Evolutionary conservation across 2,888 invertebrate genomes (phyloP).

Genomic region (Erebia ligea): DNA sequence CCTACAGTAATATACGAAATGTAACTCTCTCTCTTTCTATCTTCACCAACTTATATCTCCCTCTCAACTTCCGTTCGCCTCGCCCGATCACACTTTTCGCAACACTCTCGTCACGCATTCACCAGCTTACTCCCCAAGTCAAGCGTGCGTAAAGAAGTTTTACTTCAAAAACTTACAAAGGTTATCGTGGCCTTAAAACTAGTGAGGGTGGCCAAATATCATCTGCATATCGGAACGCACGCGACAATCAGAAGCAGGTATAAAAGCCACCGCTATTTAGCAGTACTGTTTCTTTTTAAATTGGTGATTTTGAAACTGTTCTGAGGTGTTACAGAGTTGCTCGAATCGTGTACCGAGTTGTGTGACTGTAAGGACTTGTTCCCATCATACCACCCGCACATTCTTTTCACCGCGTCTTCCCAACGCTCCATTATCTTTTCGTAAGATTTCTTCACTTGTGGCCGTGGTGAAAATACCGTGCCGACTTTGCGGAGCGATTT

Average conservation of each 20-base stretch:
- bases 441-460: slow-evolving; percentile 62
- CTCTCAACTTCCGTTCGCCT: too few species aligned
- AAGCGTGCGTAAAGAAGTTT: too few species aligned
- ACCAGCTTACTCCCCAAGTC: too few species aligned
- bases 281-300: slow-evolving; percentile 51
- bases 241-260: slow-evolving; percentile 55
- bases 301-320: slow-evolving; percentile 55
- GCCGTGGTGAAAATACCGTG: slow-evolving; percentile 83
- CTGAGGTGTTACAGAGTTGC: slow-evolving; percentile 50
- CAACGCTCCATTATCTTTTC: slow-evolving; percentile 72
- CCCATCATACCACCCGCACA: slow-evolving; percentile 81
- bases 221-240: slow-evolving; percentile 61
- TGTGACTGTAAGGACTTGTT: slow-evolving; percentile 44
- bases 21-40: too few species aligned
- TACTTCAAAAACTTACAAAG: too few species aligned
- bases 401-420: slow-evolving; percentile 83
- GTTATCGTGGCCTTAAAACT: slow-evolving; percentile 10
- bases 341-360: slow-evolving; percentile 51
- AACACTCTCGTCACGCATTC: too few species aligned
- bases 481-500: slow-evolving; percentile 83
- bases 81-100: too few species aligned
- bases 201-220: slow-evolving; percentile 51
- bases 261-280: slow-evolving; percentile 74
- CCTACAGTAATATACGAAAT: too few species aligned
- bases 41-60: too few species aligned